Evolutionary conservation across 1,140 invertebrate species (phyloP), one percentile per base, ranked within the genome.

Genomic region (Chymomyza costata): DNA sequence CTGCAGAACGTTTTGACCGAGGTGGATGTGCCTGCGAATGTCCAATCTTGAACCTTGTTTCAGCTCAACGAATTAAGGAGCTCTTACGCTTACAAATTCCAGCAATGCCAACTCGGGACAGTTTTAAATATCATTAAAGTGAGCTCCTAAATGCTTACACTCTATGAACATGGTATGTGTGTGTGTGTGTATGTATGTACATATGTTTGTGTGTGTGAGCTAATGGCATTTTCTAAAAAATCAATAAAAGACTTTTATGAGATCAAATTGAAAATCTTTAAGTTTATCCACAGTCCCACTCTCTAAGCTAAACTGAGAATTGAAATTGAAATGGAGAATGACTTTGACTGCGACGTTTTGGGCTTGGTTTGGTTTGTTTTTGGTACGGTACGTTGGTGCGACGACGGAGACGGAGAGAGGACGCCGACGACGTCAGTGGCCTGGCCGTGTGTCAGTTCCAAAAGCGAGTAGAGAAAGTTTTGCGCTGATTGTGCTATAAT

Each of bases 401-500:
- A 28, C 10, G 25, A 28, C n/a, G n/a, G n/a, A n/a, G n/a, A n/a
- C n/a, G n/a, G n/a, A n/a, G n/a, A n/a, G n/a, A n/a, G n/a, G n/a
- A n/a, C 49, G 49, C n/a, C 49, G 38, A 53, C 38, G 44, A 44
- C 41, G 43, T 18, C 41, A 39, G 19, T 30, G 34, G 28, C 46
- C 25, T 44, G 41, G 13, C 30, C 13, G 10, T 43, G 21, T n/a
- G 17, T 7, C 14, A 13, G 39, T 13, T 13, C 6, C 8, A 34
- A 19, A 32, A 40, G 32, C 40, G 18, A 38, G 32, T 50, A 50
- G 54, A 68, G 64, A 71, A 71, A 65, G 52, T 71, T 71, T 65
- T 57, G 50, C 57, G 67, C 54, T 66, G 68, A 76, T 71, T 68
- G 67, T 58, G 56, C 60, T 52, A 71, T 71, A 71, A 64, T 71